Evolutionary conservation across 2,113 vertebrate species (phyloP).

Genomic region (Lutjanus erythropterus): DNA sequence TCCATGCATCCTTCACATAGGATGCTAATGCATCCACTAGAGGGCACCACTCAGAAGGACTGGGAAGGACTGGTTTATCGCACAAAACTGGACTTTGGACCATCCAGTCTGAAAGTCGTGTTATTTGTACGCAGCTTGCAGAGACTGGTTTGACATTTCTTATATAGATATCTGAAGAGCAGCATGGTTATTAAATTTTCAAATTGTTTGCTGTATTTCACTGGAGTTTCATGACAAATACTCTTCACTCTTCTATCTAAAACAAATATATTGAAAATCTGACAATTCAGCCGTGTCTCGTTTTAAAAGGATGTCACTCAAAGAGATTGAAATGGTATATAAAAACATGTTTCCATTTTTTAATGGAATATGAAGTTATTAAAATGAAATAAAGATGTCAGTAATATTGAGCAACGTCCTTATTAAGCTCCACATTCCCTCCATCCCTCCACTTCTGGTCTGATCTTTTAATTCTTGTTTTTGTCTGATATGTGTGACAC

Average conservation of each 20-base stretch:
- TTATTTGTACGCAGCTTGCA: too few relatives aligned
- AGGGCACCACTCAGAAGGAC: too few relatives aligned
- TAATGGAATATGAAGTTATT: background rate
- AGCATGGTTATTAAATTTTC: background rate
- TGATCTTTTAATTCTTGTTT: constrained; percentile 1
- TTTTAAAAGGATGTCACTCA: background rate
- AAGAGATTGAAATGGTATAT: background rate
- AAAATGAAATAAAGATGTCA: constrained; percentile 3
- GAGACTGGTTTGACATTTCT: too few relatives aligned
- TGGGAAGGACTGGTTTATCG: too few relatives aligned
- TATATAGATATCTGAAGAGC: constrained; percentile 2
- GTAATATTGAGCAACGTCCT: background rate
- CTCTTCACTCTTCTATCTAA: background rate
- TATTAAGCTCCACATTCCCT: background rate
- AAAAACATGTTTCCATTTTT: background rate
- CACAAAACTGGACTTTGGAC: too few relatives aligned
- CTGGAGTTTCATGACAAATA: background rate
- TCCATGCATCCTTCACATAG: too few relatives aligned
- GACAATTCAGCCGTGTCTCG: background rate
- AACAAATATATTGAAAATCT: background rate
- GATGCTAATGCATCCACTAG: too few relatives aligned
- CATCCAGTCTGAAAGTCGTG: too few relatives aligned
- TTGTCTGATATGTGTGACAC: background rate
- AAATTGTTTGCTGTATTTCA: background rate
- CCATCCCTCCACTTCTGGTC: background rate